These are phyloP conservation scores for Eudorcas thomsonii DNA, from an alignment of 2,113 vertebrate species.

Conservation along the genomic window DNA sequence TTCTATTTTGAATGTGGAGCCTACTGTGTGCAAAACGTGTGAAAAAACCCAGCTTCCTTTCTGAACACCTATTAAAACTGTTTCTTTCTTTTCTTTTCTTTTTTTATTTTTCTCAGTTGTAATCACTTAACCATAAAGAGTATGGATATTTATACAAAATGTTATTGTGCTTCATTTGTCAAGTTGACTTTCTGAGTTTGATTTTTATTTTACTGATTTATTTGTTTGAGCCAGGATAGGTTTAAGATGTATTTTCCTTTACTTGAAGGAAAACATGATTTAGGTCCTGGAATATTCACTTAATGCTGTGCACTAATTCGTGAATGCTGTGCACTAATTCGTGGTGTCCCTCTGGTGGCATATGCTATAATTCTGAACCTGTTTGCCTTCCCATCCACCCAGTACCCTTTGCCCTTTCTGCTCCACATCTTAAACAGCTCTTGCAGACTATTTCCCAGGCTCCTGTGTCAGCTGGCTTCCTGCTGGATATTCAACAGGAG, in stretches of 20 bases:
- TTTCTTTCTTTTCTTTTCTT: not conserved
- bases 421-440: not conserved
- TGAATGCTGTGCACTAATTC: not conserved
- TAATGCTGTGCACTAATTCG: not conserved
- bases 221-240: not conserved
- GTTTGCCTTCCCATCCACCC: not conserved
- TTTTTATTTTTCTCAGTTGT: not conserved
- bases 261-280: not conserved
- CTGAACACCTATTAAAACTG: not conserved
- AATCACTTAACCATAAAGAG: not conserved
- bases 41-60: constrained; percentile 9
- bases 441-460: not conserved
- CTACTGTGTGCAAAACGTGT: constrained; percentile 51
- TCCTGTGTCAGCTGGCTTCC: not conserved
- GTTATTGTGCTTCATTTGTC: not conserved
- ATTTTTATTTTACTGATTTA: constrained; percentile 24
- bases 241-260: not conserved
- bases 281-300: not conserved
- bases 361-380: not conserved
- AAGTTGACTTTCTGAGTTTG: not conserved
- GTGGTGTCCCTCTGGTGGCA: not conserved
- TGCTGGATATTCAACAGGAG: not conserved
- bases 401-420: not conserved
- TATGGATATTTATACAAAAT: not conserved
- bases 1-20: constrained; percentile 48